A percentile compares a stretch with the other conserved stretches of the same genome.
Conservation (phyloP, 2,113 vertebrate genomes). For the Megaptera novaeangliae region DNA sequence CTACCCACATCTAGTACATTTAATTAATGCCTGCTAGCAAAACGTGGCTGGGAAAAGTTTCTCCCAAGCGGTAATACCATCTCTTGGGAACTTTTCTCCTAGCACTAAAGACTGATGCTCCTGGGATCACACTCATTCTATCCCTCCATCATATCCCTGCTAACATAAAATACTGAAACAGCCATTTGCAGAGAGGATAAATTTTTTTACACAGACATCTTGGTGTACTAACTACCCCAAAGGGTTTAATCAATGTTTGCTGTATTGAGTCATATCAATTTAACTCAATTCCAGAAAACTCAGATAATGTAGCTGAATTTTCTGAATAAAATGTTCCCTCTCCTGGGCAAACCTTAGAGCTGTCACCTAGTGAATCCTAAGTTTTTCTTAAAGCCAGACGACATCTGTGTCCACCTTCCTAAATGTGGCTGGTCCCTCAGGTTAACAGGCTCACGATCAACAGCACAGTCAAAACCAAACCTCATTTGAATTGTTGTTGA, state of each 20-base stretch:
- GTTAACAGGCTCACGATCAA: neutral
- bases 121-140: neutral
- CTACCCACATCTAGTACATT: neutral
- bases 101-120: neutral
- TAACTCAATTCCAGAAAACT: neutral
- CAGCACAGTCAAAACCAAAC: neutral
- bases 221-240: neutral
- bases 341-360: neutral
- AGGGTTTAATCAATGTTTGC: neutral
- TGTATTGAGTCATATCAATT: neutral
- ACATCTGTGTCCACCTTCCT: neutral
- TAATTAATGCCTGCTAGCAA: neutral
- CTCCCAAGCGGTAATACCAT: neutral
- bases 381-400: neutral
- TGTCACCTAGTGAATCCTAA: neutral
- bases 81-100: neutral
- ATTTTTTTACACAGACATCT: neutral
- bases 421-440: neutral
- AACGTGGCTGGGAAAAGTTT: neutral
- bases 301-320: neutral
- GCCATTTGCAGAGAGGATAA: neutral
- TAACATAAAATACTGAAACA: neutral
- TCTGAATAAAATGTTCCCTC: neutral
- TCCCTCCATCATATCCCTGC: neutral
- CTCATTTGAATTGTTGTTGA: neutral